Evolutionary conservation across 2,113 vertebrate species (phyloP).

Genomic region (Pachycephala philippinensis): DNA sequence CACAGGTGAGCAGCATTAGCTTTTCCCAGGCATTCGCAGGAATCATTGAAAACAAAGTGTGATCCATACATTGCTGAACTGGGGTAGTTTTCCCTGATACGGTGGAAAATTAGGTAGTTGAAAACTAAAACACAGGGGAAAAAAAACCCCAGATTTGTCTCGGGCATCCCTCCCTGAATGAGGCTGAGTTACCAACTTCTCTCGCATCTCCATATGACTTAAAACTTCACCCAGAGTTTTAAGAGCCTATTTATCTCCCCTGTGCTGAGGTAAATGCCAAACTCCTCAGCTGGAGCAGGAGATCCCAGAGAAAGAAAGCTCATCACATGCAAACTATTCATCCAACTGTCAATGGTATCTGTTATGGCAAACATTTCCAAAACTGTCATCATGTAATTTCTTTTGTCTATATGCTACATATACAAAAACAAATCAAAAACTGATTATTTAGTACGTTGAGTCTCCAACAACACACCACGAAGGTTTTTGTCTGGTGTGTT

Average conservation of each 20-base stretch:
- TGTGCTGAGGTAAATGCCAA: not conserved
- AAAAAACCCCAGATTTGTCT: rapidly evolving
- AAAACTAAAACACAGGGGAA: not conserved
- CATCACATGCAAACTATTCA: not conserved
- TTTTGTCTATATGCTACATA: not conserved
- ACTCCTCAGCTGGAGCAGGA: not conserved
- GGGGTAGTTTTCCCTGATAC: not conserved
- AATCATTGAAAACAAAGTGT: not conserved
- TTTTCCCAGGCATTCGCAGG: not conserved
- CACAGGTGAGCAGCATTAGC: not conserved
- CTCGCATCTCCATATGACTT: too few relatives aligned
- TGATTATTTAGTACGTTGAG: not conserved
- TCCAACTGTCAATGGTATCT: not conserved
- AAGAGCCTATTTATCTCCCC: not conserved
- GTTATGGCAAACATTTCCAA: not conserved
- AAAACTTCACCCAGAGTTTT: not conserved
- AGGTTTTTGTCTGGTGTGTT: not conserved
- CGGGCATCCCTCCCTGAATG: not conserved
- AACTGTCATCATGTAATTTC: rapidly evolving
- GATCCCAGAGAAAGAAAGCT: not conserved
- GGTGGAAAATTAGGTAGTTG: not conserved
- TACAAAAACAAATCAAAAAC: not conserved
- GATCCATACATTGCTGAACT: rapidly evolving
- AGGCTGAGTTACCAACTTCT: not conserved
- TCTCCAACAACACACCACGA: not conserved